Evolutionary conservation across 1,140 invertebrate species (phyloP).

Genomic region (Diploscapter pachys): DNA sequence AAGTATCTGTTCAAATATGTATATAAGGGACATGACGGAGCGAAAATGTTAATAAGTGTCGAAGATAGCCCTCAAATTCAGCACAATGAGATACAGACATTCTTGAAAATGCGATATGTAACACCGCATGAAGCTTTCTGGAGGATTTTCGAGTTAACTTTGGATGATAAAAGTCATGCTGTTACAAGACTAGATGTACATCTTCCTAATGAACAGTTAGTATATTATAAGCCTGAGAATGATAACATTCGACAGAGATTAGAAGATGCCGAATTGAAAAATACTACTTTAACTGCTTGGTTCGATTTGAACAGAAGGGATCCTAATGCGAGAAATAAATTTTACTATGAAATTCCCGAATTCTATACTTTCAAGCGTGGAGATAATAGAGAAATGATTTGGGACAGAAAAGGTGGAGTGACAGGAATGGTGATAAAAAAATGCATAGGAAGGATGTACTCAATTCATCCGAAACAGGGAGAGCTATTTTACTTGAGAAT

Average conservation of each 20-base stretch:
- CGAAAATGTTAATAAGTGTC: not conserved
- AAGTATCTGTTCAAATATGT: constrained; percentile 27
- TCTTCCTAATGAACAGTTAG: not conserved
- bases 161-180: constrained; percentile 4
- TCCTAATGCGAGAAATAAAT: not conserved
- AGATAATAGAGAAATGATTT: not conserved
- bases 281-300: too few species aligned
- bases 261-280: too few species aligned
- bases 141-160: constrained; percentile 9
- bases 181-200: constrained; percentile 8
- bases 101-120: constrained; percentile 1
- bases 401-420: not conserved
- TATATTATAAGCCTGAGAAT: constrained; percentile 8
- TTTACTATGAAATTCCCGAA: constrained; percentile 17
- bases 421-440: too few species aligned
- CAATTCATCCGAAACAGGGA: constrained; percentile 11
- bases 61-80: too few species aligned
- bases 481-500: constrained; percentile 15
- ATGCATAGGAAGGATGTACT: constrained; percentile 17
- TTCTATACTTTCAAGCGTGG: constrained; percentile 3
- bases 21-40: constrained; percentile 21
- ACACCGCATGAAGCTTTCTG: constrained; percentile 10
- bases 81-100: not conserved
- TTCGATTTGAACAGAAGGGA: too few species aligned
- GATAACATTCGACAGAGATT: too few species aligned